Base-by-base conservation (phyloP, 2,797 vertebrate genomes). In the Gymnothorax reevesii region DNA sequence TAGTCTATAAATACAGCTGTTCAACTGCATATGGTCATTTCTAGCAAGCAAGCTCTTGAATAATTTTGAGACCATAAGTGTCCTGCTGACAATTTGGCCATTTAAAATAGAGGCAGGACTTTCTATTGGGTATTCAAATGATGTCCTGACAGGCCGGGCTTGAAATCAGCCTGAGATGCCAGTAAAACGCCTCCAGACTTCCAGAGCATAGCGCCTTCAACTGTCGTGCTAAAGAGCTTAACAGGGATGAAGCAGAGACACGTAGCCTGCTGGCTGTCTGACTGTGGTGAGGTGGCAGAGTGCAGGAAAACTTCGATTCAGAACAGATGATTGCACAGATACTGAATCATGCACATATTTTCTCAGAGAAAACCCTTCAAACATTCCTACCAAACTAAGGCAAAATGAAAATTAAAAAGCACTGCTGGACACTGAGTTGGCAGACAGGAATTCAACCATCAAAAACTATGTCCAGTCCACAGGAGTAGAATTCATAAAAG, bases 1-100 rank as follows among this genome's bases (percentile, higher is more conserved):
- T 91, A 22, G n/a, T 89, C 89, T 91, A 87, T 88, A 90, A 90
- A 89, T 52, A 73, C 88, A 91, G 94, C 83, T n/a, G 15, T 66
- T 49, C 60, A 33, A 0, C 7, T n/a, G 59, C 59, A 66, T 13
- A 52, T 49, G 59, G 22, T 27, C 42, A 84, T 49, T 20, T 64
- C 10, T 8, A 84, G 83, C 49, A 66, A 49, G 33, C 60, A 49
- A 60, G 25, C 12, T 22, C 49, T 54, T 54, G 17, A 33, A 79
- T 33, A 77, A 33, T 17, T 42, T 77, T 77, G 33, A 42, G 17
- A 77, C 42, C 22, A 49, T 49, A 79, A 7, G 49, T 79, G 52
- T 54, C 22, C 75, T 52, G 49, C 75, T 10, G 17, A 17, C 54
- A 79, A 79, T 79, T 17, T n/a, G 15, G 17, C 22, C 20, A 79